Percentiles rank a stretch among this genome's conserved stretches.
Conservation (phyloP, 2,797 vertebrate genomes). For the Rhinophrynus dorsalis region DNA sequence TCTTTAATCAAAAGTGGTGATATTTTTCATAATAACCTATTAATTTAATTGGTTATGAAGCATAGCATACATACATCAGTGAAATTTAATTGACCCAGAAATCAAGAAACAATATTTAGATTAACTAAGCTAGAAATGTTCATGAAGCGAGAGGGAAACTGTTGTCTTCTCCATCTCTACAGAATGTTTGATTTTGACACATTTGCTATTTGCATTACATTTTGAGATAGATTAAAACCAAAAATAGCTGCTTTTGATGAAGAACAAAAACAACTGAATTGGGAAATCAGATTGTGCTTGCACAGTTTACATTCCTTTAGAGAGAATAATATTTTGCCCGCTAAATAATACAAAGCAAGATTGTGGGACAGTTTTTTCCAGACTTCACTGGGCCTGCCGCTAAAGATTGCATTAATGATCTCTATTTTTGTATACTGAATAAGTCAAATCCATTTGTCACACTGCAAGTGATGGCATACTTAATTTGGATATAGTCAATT, state of each 20-base stretch:
- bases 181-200: slow-evolving; percentile 68
- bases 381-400: slow-evolving; percentile 75
- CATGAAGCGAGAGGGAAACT: slow-evolving; percentile 77
- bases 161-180: slow-evolving; percentile 68
- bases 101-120: slow-evolving; percentile 94
- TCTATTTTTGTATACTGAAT: slow-evolving; percentile 99
- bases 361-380: slow-evolving; percentile 70
- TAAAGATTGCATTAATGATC: slow-evolving; percentile 95
- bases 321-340: slow-evolving; percentile 59
- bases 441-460: slow-evolving; percentile 99
- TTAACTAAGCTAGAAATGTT: slow-evolving; percentile 82
- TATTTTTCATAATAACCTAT: slow-evolving; percentile 95
- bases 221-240: slow-evolving; percentile 10
- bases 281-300: slow-evolving; percentile 19
- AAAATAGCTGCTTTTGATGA: slow-evolving; percentile 1
- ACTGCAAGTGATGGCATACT: slow-evolving; percentile 99
- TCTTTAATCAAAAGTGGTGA: slow-evolving; percentile 98
- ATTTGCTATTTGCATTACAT: slow-evolving; percentile 16
- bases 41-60: slow-evolving; percentile 99
- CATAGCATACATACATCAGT: slow-evolving; percentile 97
- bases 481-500: slow-evolving; percentile 99
- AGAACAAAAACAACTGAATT: slow-evolving; percentile 19
- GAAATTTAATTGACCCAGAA: slow-evolving; percentile 99
- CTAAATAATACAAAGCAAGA: slow-evolving; percentile 45
- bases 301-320: slow-evolving; percentile 51